Conservation (phyloP, 2,888 invertebrate genomes). For the Ophion costatus region DNA sequence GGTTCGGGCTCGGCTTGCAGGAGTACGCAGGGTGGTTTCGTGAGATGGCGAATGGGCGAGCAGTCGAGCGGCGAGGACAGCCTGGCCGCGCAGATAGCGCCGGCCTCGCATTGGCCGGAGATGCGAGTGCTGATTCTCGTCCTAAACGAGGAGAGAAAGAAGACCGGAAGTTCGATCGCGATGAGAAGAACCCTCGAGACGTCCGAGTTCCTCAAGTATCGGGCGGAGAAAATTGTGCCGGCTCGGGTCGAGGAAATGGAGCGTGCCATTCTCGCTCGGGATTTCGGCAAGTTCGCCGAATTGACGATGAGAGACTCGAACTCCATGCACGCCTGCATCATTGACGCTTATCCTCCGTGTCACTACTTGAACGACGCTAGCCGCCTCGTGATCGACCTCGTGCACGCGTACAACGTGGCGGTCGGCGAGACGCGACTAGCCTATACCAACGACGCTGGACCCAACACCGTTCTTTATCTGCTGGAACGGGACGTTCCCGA, state of each 20-base stretch:
- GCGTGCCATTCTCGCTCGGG: slow-evolving; percentile 87
- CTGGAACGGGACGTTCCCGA: slow-evolving; percentile 90
- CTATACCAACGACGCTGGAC: slow-evolving; percentile 99
- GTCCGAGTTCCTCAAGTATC: slow-evolving; percentile 91
- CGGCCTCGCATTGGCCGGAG: slow-evolving; percentile 93
- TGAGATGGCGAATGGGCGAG: slow-evolving; percentile 93
- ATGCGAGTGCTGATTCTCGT: slow-evolving; percentile 95
- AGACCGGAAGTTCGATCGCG: slow-evolving; percentile 93
- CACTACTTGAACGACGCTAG: slow-evolving; percentile 96
- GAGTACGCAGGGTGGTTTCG: slow-evolving; percentile 97
- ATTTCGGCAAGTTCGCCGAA: slow-evolving; percentile 95
- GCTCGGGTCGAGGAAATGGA: slow-evolving; percentile 87
- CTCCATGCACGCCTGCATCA: slow-evolving; percentile 96
- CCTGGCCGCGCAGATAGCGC: slow-evolving; percentile 89
- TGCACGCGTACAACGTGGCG: slow-evolving; percentile 92
- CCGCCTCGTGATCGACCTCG: slow-evolving; percentile 90
- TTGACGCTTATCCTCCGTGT: slow-evolving; percentile 97
- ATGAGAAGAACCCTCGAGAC: slow-evolving; percentile 94
- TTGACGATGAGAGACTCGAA: slow-evolving; percentile 99
- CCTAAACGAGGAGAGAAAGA: slow-evolving; percentile 91
- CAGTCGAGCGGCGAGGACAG: slow-evolving; percentile 89
- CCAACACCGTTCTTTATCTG: slow-evolving; percentile 96
- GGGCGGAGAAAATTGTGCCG: slow-evolving; percentile 90
- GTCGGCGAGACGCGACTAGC: slow-evolving; percentile 90
- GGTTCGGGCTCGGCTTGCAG: slow-evolving; percentile 99